Evolutionary conservation across 2,888 invertebrate species (phyloP), one percentile per base, ranked within the genome.

Genomic region (Sialis fuliginosa): DNA sequence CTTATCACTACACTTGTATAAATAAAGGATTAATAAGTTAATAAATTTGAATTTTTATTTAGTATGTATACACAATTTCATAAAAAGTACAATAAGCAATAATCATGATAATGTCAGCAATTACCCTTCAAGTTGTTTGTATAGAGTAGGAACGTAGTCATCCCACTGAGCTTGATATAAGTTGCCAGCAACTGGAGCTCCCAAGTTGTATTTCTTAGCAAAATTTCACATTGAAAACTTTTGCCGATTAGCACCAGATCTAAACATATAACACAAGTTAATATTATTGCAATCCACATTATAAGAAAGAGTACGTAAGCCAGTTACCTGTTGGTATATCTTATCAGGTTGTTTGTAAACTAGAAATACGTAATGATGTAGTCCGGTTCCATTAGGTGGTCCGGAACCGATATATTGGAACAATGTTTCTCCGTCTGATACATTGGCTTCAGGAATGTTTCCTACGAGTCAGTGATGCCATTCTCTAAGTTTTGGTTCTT

Each of bases 161-260:
- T 90, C 89, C 60, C 71, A 88, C 58, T 84, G 76, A 0, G 88
- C 86, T 58, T 80, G 78, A 60, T 77, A 90, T 60, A 87, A 79
- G 60, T 88, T 90, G 12, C 84, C 88, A 42, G 85, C 86, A 9
- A 88, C 67, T 0, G 88, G 87, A 39, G 74, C 64, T 1, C 82
- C 85, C 6, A 90, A 65, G 2, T 75, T 71, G 61, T 90, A 80
- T 56, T 87, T 87, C 49, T 74, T 69, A 0, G 85, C 86, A 55
- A 90, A 81, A 7, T 71, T 69, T 33, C 62, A 69, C 43, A 81
- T 75, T 5, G 81, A 79, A 58, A 75, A 79, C 13, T 70, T 65
- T 0, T 65, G 75, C 37, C 83, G 71, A 5, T 68, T 63, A 6
- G 75, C 64, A 1, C 57, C 69, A 2, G 42, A 35, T 5, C 10